Evolutionary conservation across 1,140 invertebrate genomes (phyloP).

Genomic region (Lamellibrachia luymesi): DNA sequence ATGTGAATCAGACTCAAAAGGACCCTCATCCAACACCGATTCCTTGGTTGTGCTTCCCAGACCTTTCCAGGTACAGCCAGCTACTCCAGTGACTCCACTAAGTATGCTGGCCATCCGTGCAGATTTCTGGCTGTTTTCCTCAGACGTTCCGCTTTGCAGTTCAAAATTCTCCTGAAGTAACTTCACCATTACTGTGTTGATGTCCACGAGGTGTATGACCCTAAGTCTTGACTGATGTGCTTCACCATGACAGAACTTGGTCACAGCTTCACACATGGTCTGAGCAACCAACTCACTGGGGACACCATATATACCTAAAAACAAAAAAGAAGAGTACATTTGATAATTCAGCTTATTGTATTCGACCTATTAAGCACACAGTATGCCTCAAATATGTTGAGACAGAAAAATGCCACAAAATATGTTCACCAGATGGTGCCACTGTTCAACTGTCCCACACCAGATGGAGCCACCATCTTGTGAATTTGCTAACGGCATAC

Average conservation of each 20-base stretch:
- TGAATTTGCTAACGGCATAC: no score
- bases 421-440: no score
- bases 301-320: slow-evolving; percentile 8
- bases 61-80: background rate
- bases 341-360: no score
- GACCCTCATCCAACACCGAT: background rate
- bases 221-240: background rate
- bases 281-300: background rate
- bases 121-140: background rate
- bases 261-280: background rate
- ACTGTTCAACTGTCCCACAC: no score
- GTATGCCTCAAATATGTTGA: no score
- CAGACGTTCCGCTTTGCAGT: background rate
- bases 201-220: slow-evolving; percentile 9
- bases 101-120: background rate
- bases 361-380: no score
- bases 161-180: background rate
- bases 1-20: background rate
- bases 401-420: no score
- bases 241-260: background rate
- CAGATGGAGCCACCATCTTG: no score
- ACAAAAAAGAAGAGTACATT: background rate
- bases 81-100: background rate
- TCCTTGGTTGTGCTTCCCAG: background rate
- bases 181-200: background rate